Conservation (phyloP, 2,113 vertebrate genomes). For the Dipodomys spectabilis region DNA sequence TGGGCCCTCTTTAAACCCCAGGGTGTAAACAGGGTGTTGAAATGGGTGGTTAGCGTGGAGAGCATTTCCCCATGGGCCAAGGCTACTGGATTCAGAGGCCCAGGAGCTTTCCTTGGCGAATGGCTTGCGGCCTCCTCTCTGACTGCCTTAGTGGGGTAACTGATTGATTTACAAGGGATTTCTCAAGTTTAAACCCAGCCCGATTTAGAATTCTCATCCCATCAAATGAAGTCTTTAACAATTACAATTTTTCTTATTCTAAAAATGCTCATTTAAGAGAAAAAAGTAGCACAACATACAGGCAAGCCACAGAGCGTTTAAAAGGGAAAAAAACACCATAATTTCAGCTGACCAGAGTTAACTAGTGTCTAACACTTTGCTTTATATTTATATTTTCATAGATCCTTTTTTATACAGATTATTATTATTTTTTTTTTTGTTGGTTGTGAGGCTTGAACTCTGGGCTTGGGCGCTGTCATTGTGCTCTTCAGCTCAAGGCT, state of each 20-base stretch:
- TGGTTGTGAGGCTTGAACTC: too few species aligned
- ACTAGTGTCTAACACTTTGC: not conserved
- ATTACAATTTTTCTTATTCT: slow-evolving; percentile 26
- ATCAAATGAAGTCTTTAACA: slow-evolving; percentile 17
- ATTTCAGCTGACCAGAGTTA: not conserved
- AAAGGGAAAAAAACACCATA: not conserved
- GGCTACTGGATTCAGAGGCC: too few species aligned
- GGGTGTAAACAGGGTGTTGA: not conserved
- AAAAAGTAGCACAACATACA: too few species aligned
- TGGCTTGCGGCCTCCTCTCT: not conserved
- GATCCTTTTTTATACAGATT: not conserved
- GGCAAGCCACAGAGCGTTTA: too few species aligned
- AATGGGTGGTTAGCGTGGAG: not conserved
- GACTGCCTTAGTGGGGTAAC: not conserved
- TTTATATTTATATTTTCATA: not conserved
- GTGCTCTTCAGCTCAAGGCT: too few species aligned
- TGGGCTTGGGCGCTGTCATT: too few species aligned
- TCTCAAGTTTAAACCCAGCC: slow-evolving; percentile 19
- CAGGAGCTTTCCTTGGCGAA: not conserved
- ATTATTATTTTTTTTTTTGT: too few species aligned
- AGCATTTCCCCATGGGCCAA: too few species aligned
- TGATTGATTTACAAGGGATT: slow-evolving; percentile 20
- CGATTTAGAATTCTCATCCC: not conserved
- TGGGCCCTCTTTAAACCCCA: not conserved
- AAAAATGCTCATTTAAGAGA: not conserved